Percentiles rank a stretch among this genome's conserved stretches.
Conservation (phyloP, 2,888 invertebrate genomes). For the Dermolepida albohirtum region DNA sequence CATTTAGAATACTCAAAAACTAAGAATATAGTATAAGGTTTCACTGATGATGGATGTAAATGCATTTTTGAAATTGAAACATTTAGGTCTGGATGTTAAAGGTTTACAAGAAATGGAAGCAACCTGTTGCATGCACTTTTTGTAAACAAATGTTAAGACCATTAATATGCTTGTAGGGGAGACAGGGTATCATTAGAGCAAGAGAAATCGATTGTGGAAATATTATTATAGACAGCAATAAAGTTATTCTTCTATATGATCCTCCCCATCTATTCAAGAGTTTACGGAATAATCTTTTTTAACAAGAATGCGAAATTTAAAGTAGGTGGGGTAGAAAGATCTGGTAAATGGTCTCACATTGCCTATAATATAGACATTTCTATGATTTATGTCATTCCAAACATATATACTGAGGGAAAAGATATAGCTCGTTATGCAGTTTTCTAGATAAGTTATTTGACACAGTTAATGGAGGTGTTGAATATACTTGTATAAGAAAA, state of each 20-base stretch:
- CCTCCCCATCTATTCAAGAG: constrained; percentile 47
- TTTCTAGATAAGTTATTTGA: not conserved
- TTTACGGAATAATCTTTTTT: constrained; percentile 45
- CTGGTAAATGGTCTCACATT: constrained; percentile 47
- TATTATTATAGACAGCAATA: constrained; percentile 4
- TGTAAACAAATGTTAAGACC: not conserved
- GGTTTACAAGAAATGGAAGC: not conserved
- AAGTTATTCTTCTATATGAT: constrained; percentile 45
- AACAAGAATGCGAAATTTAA: constrained; percentile 44
- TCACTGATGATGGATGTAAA: not conserved
- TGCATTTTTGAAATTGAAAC: not conserved
- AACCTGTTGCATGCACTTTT: not conserved
- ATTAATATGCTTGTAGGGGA: no score
- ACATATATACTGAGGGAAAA: constrained; percentile 26
- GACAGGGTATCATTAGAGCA: not conserved
- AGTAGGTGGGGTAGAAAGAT: not conserved
- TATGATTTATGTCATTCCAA: constrained; percentile 45
- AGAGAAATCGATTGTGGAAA: not conserved
- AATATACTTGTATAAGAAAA: not conserved
- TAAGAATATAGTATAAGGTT: constrained; percentile 19
- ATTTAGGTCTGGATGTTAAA: not conserved
- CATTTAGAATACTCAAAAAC: constrained; percentile 9
- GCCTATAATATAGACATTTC: constrained; percentile 47
- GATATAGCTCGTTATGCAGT: no score
- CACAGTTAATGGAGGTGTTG: not conserved